These are phyloP conservation scores for Melanotaenia trifasciata DNA, from an alignment of 2,797 vertebrate species.

Conservation along the genomic window DNA sequence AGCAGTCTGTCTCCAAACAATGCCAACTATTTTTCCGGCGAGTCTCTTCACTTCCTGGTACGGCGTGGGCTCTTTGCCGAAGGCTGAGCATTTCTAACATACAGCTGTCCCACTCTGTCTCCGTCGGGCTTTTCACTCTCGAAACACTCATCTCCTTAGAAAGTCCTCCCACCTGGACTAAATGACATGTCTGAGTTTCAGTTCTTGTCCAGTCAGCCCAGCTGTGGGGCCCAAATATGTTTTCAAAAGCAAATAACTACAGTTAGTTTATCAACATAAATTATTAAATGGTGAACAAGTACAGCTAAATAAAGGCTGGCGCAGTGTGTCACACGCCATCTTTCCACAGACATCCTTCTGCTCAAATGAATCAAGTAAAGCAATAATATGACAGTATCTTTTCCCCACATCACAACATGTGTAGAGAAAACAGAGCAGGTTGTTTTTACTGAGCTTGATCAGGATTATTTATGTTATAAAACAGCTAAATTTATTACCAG, in stretches of 20 bases:
- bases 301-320: neutral
- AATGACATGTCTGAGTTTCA: neutral
- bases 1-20: conserved; percentile 75
- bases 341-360: neutral
- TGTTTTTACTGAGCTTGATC: neutral
- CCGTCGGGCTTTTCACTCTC: conserved; percentile 30
- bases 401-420: neutral
- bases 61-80: conserved; percentile 65
- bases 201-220: neutral
- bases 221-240: neutral
- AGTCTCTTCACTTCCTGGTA: conserved; percentile 82
- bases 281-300: neutral
- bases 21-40: conserved; percentile 67
- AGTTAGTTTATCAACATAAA: neutral
- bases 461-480: no score
- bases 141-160: conserved; percentile 10
- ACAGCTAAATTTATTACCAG: no score
- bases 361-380: neutral
- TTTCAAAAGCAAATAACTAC: neutral
- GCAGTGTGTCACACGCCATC: neutral
- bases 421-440: neutral
- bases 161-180: conserved; percentile 8
- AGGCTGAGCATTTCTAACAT: conserved; percentile 70
- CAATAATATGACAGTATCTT: neutral
- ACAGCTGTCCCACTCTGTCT: conserved; percentile 60